These are phyloP conservation scores for Melinopterus prodromus DNA, from an alignment of 2,888 invertebrate species.

Conservation along the genomic window DNA sequence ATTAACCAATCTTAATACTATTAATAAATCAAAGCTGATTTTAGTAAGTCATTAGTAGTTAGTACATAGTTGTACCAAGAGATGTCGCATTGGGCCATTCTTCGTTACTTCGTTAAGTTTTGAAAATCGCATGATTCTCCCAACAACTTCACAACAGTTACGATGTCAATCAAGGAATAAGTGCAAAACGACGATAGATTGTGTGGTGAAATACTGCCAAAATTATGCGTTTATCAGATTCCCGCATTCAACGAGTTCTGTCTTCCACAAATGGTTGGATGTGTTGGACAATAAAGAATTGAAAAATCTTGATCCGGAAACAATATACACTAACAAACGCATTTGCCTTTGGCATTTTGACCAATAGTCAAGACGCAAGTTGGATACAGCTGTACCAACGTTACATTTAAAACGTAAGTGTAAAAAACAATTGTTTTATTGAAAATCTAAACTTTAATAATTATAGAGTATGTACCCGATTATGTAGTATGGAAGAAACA, in stretches of 20 bases:
- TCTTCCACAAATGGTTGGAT: neutral
- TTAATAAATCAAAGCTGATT: no score
- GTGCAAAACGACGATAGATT: neutral
- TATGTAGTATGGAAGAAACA: no score
- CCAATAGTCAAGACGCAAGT: neutral
- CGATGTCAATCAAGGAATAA: neutral
- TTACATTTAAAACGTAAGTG: neutral
- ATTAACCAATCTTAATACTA: no score
- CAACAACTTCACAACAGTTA: neutral
- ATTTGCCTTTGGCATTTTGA: neutral
- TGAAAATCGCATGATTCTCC: no score
- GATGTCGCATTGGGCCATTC: no score
- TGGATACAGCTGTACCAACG: neutral
- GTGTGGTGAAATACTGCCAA: neutral
- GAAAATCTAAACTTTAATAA: neutral
- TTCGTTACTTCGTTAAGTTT: no score
- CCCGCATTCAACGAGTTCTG: neutral
- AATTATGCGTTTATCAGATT: neutral
- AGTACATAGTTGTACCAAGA: no score
- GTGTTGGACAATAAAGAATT: neutral
- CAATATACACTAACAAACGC: neutral
- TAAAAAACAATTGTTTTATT: neutral
- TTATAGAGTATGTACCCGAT: neutral
- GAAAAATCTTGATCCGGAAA: neutral
- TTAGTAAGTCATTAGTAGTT: no score